Percentiles rank a stretch among this genome's conserved stretches.
phyloP scores from a whole-genome alignment of 2,113 vertebrate species.

The Leuciscus idus region DNA sequence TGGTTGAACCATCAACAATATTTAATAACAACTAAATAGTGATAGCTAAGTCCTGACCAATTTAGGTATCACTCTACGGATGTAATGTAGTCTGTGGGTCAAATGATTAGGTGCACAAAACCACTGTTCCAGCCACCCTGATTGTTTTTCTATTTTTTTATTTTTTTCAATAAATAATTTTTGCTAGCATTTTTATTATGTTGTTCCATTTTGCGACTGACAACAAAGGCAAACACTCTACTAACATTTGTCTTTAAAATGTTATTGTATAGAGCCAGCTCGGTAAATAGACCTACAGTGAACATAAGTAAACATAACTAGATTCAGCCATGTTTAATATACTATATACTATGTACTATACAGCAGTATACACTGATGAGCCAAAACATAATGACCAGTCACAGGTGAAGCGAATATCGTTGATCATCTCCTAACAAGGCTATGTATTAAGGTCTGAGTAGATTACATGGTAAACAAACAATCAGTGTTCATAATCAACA shows the following conservation, averaged over 20 bases:
- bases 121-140: background rate
- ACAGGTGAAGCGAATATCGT: no score
- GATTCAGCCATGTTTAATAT: background rate
- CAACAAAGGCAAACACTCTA: background rate
- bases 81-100: background rate
- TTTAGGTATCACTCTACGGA: background rate
- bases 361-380: no score
- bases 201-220: background rate
- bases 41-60: background rate
- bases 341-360: no score
- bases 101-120: background rate
- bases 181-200: background rate
- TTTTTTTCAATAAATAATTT: background rate
- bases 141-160: background rate
- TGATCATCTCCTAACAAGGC: no score
- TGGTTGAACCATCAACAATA: background rate
- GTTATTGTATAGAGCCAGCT: background rate
- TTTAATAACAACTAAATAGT: background rate
- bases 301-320: background rate
- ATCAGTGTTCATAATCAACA: no score
- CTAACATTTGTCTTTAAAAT: background rate
- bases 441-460: no score
- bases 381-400: no score
- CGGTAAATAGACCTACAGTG: background rate
- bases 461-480: no score